Evolutionary conservation across 2,113 vertebrate genomes (phyloP).

Genomic region (Narcine bancroftii): DNA sequence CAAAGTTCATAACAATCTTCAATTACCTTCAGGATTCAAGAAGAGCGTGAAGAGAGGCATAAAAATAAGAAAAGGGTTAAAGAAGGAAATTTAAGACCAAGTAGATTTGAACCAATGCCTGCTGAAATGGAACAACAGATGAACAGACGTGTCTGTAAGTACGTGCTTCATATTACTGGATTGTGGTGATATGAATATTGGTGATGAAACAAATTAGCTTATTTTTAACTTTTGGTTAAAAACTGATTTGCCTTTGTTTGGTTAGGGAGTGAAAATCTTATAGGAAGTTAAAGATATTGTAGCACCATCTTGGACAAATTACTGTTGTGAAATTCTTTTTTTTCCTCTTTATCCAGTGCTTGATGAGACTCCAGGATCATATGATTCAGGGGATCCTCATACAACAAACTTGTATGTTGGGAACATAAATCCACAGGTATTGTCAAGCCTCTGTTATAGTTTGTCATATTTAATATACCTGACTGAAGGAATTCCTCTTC

Average conservation of each 20-base stretch:
- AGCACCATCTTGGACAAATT: background rate
- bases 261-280: background rate
- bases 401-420: slow-evolving; percentile 69
- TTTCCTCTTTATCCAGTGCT: slow-evolving; percentile 46
- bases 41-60: slow-evolving; percentile 64
- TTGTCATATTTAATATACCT: background rate
- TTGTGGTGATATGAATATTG: background rate
- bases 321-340: background rate
- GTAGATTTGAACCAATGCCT: slow-evolving; percentile 47
- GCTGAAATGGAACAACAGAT: slow-evolving; percentile 50
- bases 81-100: slow-evolving; percentile 37
- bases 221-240: background rate
- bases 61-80: slow-evolving; percentile 54
- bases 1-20: too few species aligned
- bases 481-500: background rate
- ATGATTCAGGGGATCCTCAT: slow-evolving; percentile 56
- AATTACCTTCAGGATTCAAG: slow-evolving; percentile 57
- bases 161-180: slow-evolving; percentile 48
- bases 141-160: slow-evolving; percentile 53
- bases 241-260: background rate
- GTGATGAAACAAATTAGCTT: background rate
- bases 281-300: background rate
- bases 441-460: background rate
- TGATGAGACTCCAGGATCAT: slow-evolving; percentile 50
- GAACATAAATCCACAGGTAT: slow-evolving; percentile 69